Base-by-base conservation (phyloP, 2,888 invertebrate genomes). In the Aricia artaxerxes region DNA sequence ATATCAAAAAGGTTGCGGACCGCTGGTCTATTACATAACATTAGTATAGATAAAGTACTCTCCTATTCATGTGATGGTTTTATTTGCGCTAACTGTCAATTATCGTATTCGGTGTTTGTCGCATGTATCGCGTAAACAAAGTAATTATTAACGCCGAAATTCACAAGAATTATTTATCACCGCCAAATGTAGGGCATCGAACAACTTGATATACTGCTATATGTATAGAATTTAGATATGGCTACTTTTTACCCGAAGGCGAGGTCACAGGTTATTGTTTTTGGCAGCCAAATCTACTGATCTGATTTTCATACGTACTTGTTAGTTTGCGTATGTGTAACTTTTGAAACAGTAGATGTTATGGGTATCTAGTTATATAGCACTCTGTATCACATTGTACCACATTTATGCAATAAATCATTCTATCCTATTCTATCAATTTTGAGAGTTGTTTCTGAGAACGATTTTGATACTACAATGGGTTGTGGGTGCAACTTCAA, bases 141-240 rank as follows among this genome's bases (percentile, higher is more conserved):
- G 64, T 64, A 64, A 64, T 64, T 31, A 64, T 64, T 64, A 64
- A 64, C 64, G 64, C 64, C 64, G 64, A 64, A 24, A 64, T 7
- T 61, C 31, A 31, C 64, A 64, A 64, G 31, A 64, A 64, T 64
- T 31, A 64, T 64, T 64, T 61, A 61, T 61, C 57, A 57, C 57
- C 57, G 7, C 24, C 61, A 61, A 61, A 61, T 61, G n/a, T 61
- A n/a, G 60, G 4, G n/a, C 24, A 61, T 5, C 13, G 61, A n/a
- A 7, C 61, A 61, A 61, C n/a, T 61, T n/a, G 61, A n/a, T 61
- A 16, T 57, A 57, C 16, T 16, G 57, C 4, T 57, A 4, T 16
- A 35, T 2, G 4, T 57, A 57, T 57, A 57, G 13, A 57, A 57
- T 57, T 57, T 57, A 4, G 16, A 16, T 57, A 1, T 57, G 57